Base-by-base conservation (phyloP, 2,797 vertebrate genomes). In the Brachymystax lenok region DNA sequence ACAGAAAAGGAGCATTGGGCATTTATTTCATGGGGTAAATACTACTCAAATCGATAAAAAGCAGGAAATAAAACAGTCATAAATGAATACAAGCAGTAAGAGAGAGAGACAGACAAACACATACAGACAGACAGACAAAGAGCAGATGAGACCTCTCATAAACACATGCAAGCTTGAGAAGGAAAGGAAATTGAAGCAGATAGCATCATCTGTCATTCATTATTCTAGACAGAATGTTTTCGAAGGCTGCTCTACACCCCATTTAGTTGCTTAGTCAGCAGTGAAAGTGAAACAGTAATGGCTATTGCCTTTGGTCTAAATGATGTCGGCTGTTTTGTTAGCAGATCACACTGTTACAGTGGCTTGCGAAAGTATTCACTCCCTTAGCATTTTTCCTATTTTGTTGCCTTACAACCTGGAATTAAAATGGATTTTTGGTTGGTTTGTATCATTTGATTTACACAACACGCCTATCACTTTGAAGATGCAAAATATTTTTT, bases 1-100 rank as follows among this genome's bases (percentile, higher is more conserved):
- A 95, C 92, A 95, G 89, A 95, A 85, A 94, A 84, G 94, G 59
- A 63, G 59, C 59, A 93, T 93, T 91, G 92, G 91, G 92, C 83
- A 93, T 95, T 94, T 94, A 95, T 94, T 63, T 95, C 80, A 92
- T 86, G 80, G 84, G 59, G 85, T 84, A 64, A 82, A 85, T 33
- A 68, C 66, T 27, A 35, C 30, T 68, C 66, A 68, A 16, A 68
- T 68, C 16, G 28, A 68, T 68, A 73, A 89, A 81, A 82, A 88
- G 79, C 75, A 82, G 75, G 83, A 89, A 82, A 87, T 59, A 70
- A 87, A 88, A 87, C 79, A 92, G 84, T 81, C 82, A 92, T 87
- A 88, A 90, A 91, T 92, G 83, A 90, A 88, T 24, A 88, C 77
- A 91, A 92, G 86, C 89, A 93, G 77, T 69, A 74, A 63, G 70